Evolutionary conservation across 2,888 invertebrate species (phyloP), one percentile per base, ranked within the genome.

Genomic region (Apoda limacodes): DNA sequence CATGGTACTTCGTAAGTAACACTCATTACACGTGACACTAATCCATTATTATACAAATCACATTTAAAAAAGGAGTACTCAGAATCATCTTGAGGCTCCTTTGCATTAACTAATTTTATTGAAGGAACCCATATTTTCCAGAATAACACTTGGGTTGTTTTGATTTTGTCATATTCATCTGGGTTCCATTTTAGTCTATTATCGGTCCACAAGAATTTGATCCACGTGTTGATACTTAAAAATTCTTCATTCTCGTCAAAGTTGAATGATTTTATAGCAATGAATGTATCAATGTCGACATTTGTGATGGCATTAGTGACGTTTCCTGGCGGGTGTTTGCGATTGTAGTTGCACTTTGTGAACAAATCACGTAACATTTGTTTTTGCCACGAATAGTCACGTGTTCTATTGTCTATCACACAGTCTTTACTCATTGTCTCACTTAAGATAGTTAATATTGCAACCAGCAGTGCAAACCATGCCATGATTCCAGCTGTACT

Each of bases 201-300:
- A 27, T 55, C 54, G 1, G 13, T n/a, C 55, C 54, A 55, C 0
- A 14, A 3, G 0, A 55, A 4, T 1, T 24, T 15, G 10, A 45
- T 35, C 51, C 46, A 46, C 2, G 34, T 45, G 9, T 43, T 33
- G 0, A 52, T 30, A 0, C 35, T 27, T 10, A 70, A 52, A 0
- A 40, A 15, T 21, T 55, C 50, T 13, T 49, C 39, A 0, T 45
- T 35, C 9, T 40, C 42, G 13, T 48, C 37, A 5, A 58, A 59
- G 2, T 22, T 25, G 23, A 69, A 65, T 1, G 37, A 36, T 34
- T 48, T 55, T 9, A 69, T 19, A 0, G n/a, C n/a, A n/a, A 11
- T 4, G 23, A 62, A 55, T 0, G 5, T 22, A 2, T 59, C 2
- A 0, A 9, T 5, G 2, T 61, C 43, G 2, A 24, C 13, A 3